These are phyloP conservation scores for Ailurus styani DNA, from an alignment of 2,113 vertebrate genomes.

Conservation along the genomic window DNA sequence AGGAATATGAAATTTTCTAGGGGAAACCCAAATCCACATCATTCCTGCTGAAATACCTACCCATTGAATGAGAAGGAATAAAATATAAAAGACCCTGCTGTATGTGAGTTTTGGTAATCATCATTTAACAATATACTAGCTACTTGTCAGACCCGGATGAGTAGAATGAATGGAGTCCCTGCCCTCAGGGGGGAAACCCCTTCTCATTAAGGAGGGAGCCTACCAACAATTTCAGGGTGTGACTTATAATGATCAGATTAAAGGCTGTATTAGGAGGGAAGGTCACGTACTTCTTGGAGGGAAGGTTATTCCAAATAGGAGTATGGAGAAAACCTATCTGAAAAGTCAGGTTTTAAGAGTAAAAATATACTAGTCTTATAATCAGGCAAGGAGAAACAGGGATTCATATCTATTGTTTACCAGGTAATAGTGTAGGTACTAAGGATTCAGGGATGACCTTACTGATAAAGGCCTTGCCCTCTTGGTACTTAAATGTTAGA, in stretches of 20 bases:
- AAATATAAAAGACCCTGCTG: not conserved
- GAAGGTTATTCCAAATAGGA: not conserved
- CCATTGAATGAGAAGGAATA: conserved; percentile 45
- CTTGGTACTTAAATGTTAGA: not conserved
- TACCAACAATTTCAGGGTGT: not conserved
- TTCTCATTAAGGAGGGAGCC: not conserved
- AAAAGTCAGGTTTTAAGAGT: not conserved
- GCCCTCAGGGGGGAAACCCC: no score
- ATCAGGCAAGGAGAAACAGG: not conserved
- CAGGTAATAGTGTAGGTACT: not conserved
- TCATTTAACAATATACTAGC: not conserved
- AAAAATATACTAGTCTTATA: not conserved
- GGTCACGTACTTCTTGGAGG: fast-evolving
- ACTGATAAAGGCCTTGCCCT: fast-evolving
- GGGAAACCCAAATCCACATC: not conserved
- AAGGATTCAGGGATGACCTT: not conserved
- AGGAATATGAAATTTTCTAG: not conserved
- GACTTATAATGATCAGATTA: not conserved
- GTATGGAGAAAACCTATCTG: not conserved
- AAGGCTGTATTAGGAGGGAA: not conserved
- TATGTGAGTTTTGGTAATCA: not conserved
- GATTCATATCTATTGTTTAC: not conserved
- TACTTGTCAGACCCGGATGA: not conserved
- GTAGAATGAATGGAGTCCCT: not conserved
- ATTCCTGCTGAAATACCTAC: not conserved